Conservation (phyloP, 92 coral and sea anemone species). For the Scolanthus callimorphus region DNA sequence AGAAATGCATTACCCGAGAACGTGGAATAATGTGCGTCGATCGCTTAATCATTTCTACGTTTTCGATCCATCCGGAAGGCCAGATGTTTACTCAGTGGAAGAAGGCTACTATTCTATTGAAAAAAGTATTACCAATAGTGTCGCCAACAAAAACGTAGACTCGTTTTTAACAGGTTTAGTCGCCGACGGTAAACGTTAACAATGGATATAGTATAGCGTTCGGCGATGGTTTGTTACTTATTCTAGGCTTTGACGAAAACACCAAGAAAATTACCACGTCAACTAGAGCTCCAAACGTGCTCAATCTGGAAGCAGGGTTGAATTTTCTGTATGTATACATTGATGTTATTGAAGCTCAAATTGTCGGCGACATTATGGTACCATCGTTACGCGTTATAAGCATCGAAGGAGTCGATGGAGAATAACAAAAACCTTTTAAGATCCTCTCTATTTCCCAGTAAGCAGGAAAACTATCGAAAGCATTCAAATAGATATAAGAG, state of each 20-base stretch:
- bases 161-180: constrained; percentile 1
- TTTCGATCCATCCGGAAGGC: background rate
- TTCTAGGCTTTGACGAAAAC: constrained; percentile 23
- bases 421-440: constrained; percentile 34
- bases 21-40: constrained; percentile 48
- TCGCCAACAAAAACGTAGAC: constrained; percentile 2
- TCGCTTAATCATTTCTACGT: constrained; percentile 18
- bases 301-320: constrained; percentile 25
- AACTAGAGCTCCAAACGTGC: constrained; percentile 28
- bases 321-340: constrained; percentile 20
- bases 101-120: constrained; percentile 21
- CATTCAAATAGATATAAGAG: constrained; percentile 21
- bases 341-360: constrained; percentile 34
- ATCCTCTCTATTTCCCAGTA: constrained; percentile 39
- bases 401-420: constrained; percentile 39
- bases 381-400: constrained; percentile 27
- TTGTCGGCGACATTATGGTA: constrained; percentile 42
- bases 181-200: constrained; percentile 4
- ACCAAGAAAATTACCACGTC: constrained; percentile 3
- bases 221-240: constrained; percentile 10
- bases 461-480: constrained; percentile 27
- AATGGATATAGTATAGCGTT: constrained; percentile 6
- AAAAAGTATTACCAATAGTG: background rate
- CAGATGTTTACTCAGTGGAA: constrained; percentile 6
- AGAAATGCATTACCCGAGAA: constrained; percentile 25